Percentiles rank a stretch among this genome's conserved stretches.
Evolutionary conservation across 1,140 invertebrate species (phyloP).

Genomic region (Rhyacophila brunnea): DNA sequence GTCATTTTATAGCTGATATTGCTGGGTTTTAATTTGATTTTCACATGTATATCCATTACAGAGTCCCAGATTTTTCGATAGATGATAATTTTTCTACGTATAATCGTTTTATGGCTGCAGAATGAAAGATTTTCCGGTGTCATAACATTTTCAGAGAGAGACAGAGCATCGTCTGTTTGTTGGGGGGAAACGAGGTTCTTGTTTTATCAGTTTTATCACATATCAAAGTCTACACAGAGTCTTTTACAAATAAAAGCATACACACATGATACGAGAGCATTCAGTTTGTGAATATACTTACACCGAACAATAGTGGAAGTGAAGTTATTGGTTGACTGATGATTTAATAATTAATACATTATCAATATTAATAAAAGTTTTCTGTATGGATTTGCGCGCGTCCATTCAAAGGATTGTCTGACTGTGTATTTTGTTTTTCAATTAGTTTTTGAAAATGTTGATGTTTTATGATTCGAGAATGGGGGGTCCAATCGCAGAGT

Average conservation of each 20-base stretch:
- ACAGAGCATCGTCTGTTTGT: slow-evolving; percentile 7
- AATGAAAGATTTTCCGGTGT: neutral
- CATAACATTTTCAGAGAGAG: slow-evolving; percentile 4
- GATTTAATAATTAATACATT: too few relatives aligned
- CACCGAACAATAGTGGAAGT: neutral
- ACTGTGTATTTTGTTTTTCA: slow-evolving; percentile 8
- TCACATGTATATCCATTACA: neutral
- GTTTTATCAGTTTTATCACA: slow-evolving; percentile 32
- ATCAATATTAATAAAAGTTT: too few relatives aligned
- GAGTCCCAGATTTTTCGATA: neutral
- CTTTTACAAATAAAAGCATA: slow-evolving; percentile 31
- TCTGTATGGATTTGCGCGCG: neutral
- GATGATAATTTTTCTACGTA: neutral
- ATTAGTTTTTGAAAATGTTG: slow-evolving; percentile 19
- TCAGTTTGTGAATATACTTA: slow-evolving; percentile 16
- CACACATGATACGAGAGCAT: slow-evolving; percentile 7
- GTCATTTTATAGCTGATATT: neutral
- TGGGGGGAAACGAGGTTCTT: slow-evolving; percentile 27
- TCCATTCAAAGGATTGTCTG: neutral
- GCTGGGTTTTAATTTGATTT: neutral
- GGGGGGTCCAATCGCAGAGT: slow-evolving; percentile 14
- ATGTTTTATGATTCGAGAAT: slow-evolving; percentile 31
- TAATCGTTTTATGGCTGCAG: slow-evolving; percentile 5
- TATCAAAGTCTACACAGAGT: slow-evolving; percentile 32
- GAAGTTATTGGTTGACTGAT: too few relatives aligned